phyloP scores from a whole-genome alignment of 2,797 vertebrate genomes.

The Monodelphis domestica region DNA sequence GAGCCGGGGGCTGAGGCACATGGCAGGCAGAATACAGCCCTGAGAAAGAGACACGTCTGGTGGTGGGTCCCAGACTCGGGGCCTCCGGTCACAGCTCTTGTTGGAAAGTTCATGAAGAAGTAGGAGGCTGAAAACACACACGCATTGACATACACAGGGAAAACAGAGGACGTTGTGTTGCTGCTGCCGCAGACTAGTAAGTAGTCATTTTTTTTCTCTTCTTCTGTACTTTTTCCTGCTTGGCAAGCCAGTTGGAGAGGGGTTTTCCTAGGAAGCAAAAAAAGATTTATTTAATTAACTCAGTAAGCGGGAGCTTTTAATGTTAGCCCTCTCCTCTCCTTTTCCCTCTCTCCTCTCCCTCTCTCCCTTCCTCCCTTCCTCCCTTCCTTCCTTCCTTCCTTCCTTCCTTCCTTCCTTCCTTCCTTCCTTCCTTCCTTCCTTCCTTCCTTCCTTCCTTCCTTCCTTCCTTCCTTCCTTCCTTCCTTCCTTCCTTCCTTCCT shows the following conservation, averaged over 20 bases:
- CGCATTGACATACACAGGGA: conserved; percentile 57
- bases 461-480: background rate
- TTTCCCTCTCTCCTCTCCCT: too few species aligned
- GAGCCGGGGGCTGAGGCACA: conserved; percentile 38
- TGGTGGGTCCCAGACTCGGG: conserved; percentile 31
- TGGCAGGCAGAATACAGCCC: conserved; percentile 12
- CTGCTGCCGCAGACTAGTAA: background rate
- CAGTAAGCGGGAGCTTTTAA: background rate
- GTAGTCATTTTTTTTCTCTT: conserved; percentile 76
- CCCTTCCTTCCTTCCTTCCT: too few species aligned
- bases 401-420: background rate
- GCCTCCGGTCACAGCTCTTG: conserved; percentile 22
- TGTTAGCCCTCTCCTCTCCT: background rate
- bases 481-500: background rate
- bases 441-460: background rate
- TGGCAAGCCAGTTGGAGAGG: background rate
- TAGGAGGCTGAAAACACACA: conserved; percentile 60
- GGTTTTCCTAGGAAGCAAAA: conserved; percentile 67
- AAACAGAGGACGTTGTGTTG: conserved; percentile 22
- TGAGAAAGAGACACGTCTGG: conserved; percentile 24
- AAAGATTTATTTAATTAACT: conserved; percentile 49
- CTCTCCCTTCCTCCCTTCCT: rapidly evolving
- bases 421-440: rapidly evolving
- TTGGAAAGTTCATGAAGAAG: conserved; percentile 66
- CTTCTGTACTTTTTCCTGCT: background rate